Conservation (phyloP, 2,888 invertebrate genomes). For the Macaria liturata region DNA sequence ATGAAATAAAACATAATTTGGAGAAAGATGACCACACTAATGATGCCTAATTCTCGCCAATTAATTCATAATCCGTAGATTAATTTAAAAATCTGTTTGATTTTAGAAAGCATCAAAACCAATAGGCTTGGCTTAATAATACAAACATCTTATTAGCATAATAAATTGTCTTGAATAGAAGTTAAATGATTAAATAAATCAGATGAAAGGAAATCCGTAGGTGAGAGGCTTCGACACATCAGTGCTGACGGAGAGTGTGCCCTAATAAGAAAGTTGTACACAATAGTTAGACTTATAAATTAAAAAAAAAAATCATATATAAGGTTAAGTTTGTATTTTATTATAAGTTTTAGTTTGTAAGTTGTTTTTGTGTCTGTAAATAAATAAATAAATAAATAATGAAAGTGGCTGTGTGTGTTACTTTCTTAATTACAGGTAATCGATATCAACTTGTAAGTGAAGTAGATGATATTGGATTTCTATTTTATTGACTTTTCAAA, state of each 20-base stretch:
- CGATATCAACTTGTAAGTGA: constrained; percentile 28
- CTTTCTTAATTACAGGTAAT: constrained; percentile 31
- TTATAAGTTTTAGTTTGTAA: too few species aligned
- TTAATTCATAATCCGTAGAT: not conserved
- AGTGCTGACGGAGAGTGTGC: constrained; percentile 17
- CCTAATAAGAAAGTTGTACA: too few species aligned
- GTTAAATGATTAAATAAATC: constrained; percentile 12
- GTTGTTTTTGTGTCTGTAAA: too few species aligned
- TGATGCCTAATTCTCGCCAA: too few species aligned
- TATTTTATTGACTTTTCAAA: constrained; percentile 12
- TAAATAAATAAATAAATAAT: too few species aligned
- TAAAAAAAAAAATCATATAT: too few species aligned
- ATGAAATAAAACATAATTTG: too few species aligned
- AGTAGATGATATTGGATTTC: constrained; percentile 18
- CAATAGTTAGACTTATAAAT: too few species aligned
- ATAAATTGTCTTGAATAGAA: constrained; percentile 9
- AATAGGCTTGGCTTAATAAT: constrained; percentile 4
- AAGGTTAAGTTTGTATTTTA: too few species aligned
- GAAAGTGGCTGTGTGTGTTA: constrained; percentile 23
- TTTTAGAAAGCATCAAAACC: constrained; percentile 11
- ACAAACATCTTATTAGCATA: constrained; percentile 13
- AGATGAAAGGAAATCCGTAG: constrained; percentile 25
- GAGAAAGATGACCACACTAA: too few species aligned
- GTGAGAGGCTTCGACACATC: constrained; percentile 3
- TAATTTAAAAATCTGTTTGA: not conserved